Percentiles rank a stretch among this genome's conserved stretches.
Conservation (phyloP, 2,113 vertebrate species). For the Pygoscelis adeliae region DNA sequence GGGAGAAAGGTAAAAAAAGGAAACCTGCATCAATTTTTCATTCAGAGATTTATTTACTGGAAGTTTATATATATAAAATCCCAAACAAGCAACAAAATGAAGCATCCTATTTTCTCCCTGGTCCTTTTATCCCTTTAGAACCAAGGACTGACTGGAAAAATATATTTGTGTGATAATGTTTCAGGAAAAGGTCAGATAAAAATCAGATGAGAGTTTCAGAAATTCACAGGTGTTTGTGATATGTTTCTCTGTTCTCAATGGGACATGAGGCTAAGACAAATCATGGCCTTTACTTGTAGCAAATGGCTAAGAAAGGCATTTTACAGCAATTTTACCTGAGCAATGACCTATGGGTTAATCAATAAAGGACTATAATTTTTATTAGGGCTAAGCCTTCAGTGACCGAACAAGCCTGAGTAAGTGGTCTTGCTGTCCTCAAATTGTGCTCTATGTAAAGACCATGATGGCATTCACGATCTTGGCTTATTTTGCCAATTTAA, state of each 20-base stretch:
- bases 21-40: slow-evolving; percentile 64
- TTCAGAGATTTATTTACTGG: slow-evolving; percentile 16
- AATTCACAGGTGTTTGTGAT: not conserved
- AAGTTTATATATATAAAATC: not conserved
- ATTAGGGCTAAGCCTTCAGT: not conserved
- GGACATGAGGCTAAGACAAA: not conserved
- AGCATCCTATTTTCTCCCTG: not conserved
- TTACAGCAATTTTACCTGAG: not conserved
- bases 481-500: not conserved
- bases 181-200: slow-evolving; percentile 34
- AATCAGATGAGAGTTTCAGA: slow-evolving; percentile 23
- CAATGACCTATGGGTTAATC: not conserved
- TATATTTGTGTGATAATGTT: slow-evolving; percentile 9
- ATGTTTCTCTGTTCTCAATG: not conserved
- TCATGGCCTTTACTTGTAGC: not conserved
- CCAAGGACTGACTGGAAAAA: not conserved
- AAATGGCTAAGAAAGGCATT: not conserved
- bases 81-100: not conserved
- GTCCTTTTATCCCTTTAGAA: not conserved
- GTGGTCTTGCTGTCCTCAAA: not conserved
- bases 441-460: not conserved
- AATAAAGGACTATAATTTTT: not conserved
- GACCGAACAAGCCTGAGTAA: not conserved
- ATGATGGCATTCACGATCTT: not conserved
- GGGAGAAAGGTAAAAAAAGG: slow-evolving; percentile 36